These are phyloP conservation scores for Apis dorsata DNA, from an alignment of 1,140 invertebrate species.

Conservation along the genomic window DNA sequence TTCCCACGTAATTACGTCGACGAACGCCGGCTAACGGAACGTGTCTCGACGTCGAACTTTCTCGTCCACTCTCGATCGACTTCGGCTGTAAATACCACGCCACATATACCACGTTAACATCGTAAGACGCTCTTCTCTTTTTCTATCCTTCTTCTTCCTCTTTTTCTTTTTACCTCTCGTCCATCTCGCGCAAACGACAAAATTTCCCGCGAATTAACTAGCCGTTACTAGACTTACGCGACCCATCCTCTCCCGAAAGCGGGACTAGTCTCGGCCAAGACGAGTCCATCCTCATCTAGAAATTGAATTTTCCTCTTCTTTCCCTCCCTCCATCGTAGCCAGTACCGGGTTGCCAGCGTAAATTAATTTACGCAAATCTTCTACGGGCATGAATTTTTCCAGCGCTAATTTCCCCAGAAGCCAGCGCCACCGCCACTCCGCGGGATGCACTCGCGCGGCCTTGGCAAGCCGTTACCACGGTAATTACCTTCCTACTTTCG, in stretches of 20 bases:
- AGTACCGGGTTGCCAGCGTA: slow-evolving; percentile 59
- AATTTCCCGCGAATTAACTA: background rate
- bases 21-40: background rate
- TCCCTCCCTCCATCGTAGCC: background rate
- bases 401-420: slow-evolving; percentile 70
- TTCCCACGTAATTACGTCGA: slow-evolving; percentile 28
- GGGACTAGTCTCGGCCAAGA: background rate
- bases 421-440: slow-evolving; percentile 49
- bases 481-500: slow-evolving; percentile 74
- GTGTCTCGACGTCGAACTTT: slow-evolving; percentile 3
- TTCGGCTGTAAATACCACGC: background rate
- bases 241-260: background rate
- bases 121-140: too few relatives aligned
- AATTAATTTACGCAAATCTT: slow-evolving; percentile 76
- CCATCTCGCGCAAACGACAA: too few relatives aligned
- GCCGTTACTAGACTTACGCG: background rate
- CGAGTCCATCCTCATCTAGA: slow-evolving; percentile 49
- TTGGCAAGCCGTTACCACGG: slow-evolving; percentile 71
- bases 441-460: slow-evolving; percentile 59
- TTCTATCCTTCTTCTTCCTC: background rate
- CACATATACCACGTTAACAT: background rate
- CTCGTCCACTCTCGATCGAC: slow-evolving; percentile 9
- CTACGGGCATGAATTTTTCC: slow-evolving; percentile 73
- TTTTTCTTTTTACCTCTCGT: too few relatives aligned
- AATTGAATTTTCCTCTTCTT: slow-evolving; percentile 68